phyloP scores from a whole-genome alignment of 2,113 vertebrate species.

The Mirza zaza region DNA sequence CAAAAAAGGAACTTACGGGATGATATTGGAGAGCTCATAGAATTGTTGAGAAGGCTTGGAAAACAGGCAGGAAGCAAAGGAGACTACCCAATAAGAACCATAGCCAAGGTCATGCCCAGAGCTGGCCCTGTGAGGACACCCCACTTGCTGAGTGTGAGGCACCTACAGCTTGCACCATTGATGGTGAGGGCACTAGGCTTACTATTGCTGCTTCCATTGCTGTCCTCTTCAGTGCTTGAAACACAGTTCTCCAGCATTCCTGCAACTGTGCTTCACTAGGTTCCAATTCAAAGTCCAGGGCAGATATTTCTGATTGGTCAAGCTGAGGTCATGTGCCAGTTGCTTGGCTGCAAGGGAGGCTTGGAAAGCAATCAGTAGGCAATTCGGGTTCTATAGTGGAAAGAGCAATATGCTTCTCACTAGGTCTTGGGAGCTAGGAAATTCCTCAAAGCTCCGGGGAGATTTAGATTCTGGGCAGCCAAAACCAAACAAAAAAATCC shows the following conservation, averaged over 20 bases:
- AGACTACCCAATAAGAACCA: background rate
- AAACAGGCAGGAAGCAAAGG: background rate
- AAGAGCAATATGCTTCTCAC: background rate
- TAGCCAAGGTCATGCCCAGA: background rate
- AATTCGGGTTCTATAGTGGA: background rate
- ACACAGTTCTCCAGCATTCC: background rate
- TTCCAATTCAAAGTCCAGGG: background rate
- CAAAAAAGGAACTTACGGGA: background rate
- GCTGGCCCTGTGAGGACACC: background rate
- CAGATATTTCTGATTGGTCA: background rate
- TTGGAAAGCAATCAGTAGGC: background rate
- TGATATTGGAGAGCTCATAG: background rate
- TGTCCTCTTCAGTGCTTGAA: background rate
- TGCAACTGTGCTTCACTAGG: background rate
- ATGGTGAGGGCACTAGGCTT: background rate
- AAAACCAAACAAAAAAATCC: background rate
- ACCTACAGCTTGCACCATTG: background rate
- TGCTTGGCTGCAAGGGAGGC: background rate
- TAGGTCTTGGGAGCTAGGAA: background rate
- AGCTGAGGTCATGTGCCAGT: background rate
- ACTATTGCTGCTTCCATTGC: background rate
- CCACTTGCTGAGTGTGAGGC: background rate
- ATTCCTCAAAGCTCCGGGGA: background rate
- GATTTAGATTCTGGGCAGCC: background rate
- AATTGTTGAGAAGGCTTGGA: background rate